These are phyloP conservation scores for Leucoraja ocellata DNA, from an alignment of 2,797 vertebrate species.

Conservation along the genomic window DNA sequence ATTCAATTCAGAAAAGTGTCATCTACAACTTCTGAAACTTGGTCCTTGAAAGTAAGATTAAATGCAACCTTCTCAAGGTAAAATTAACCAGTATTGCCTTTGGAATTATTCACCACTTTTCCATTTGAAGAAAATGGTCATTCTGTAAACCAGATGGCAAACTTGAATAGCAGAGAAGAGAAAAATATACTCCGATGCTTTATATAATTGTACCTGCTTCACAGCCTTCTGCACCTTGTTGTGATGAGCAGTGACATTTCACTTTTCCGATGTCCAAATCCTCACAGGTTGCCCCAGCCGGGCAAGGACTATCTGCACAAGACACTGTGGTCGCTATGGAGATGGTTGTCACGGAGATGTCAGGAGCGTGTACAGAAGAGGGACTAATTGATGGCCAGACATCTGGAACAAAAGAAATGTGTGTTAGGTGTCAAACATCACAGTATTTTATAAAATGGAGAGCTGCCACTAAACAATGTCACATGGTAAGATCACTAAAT, in stretches of 20 bases:
- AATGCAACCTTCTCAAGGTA: not conserved
- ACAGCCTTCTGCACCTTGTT: constrained; percentile 40
- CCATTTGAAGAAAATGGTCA: not conserved
- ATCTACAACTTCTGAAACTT: not conserved
- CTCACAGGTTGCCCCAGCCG: constrained; percentile 42
- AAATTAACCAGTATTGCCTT: not conserved
- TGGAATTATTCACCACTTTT: not conserved
- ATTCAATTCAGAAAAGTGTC: not conserved
- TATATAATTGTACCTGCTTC: constrained; percentile 18
- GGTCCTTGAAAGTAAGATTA: not conserved
- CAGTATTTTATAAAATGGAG: constrained; percentile 2
- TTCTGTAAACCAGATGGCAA: not conserved
- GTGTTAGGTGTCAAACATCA: constrained; percentile 30
- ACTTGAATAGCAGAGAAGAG: not conserved
- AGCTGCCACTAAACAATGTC: constrained; percentile 9
- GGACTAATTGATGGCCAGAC: constrained; percentile 41
- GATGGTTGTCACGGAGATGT: constrained; percentile 51
- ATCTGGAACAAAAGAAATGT: constrained; percentile 43
- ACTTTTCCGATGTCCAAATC: constrained; percentile 41
- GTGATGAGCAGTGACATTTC: constrained; percentile 40
- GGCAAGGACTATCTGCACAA: constrained; percentile 40
- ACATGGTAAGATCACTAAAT: constrained; percentile 1
- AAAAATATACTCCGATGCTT: not conserved
- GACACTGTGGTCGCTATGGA: constrained; percentile 47
- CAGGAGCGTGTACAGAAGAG: constrained; percentile 47